Conservation (phyloP, 92 coral and sea anemone species). For the Parazoanthus atlanticus region DNA sequence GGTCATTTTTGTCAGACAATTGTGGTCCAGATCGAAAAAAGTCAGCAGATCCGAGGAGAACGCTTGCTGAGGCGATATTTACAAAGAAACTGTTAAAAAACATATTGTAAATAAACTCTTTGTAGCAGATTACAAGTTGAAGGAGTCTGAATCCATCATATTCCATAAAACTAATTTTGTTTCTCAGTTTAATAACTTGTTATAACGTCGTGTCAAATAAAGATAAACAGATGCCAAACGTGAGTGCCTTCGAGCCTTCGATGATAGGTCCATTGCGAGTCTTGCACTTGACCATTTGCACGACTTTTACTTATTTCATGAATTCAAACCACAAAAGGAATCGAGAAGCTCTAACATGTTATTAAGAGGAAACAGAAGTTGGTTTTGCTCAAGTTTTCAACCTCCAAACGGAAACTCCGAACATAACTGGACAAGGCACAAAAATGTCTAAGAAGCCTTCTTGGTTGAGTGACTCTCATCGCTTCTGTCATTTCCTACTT, state of each 20-base stretch:
- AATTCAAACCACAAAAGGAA: constrained; percentile 1
- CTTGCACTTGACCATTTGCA: background rate
- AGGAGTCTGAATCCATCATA: background rate
- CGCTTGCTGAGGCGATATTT: no score
- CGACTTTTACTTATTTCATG: background rate
- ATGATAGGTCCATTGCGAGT: background rate
- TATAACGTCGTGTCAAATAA: background rate
- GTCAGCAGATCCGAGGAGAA: no score
- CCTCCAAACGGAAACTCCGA: constrained; percentile 1
- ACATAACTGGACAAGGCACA: background rate
- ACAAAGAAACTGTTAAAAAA: background rate
- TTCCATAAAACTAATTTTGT: background rate
- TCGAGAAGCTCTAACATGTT: background rate
- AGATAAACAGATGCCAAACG: background rate
- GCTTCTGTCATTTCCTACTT: constrained; percentile 27
- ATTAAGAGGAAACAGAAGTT: background rate
- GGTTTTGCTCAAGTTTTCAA: background rate
- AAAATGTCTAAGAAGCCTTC: background rate
- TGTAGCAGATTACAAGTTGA: background rate
- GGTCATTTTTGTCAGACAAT: no score
- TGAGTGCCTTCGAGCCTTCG: background rate
- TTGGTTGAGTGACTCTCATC: background rate
- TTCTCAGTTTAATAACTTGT: background rate
- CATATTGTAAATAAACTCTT: background rate
- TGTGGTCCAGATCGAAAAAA: no score